Base-by-base conservation (phyloP, 2,797 vertebrate genomes). In the Galagoides demidoff region DNA sequence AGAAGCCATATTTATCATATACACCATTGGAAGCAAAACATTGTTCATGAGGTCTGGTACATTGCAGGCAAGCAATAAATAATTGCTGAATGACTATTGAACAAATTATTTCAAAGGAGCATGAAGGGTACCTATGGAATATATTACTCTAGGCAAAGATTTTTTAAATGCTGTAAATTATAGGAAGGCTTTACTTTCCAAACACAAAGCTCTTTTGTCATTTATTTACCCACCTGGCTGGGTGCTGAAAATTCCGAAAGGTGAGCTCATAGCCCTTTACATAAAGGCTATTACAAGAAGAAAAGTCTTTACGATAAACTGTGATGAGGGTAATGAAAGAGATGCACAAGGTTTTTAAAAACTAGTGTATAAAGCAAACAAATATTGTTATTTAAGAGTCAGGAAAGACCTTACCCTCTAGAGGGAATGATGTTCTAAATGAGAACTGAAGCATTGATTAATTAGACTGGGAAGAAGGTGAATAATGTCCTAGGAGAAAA, bases 41-140 rank as follows among this genome's bases (percentile, higher is more conserved):
- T 23, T 78, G 22, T 39, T 85, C 78, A 22, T 84, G 76, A 49
- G 71, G 17, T n/a, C 19, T 84, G 39, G 11, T 77, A 61, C 31
- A 68, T 1, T 71, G 20, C 4, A 31, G 23, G 22, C 0, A 20
- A 89, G 87, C 37, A 81, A 37, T 66, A 86, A 83, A 19, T 64
- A 89, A 90, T 34, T 78, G 39, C n/a, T 70, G 76, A 84, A 83
- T 92, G 76, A 84, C 43, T 81, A 57, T n/a, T 89, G 64, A 95
- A 43, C 22, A 82, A 85, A 52, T 90, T 89, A 73, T 88, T 73
- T 94, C 3, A 64, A 95, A 83, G 52, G 4, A 83, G 1, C 31
- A 84, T 61, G 25, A 86, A 71, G 11, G 3, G 7, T 34, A 59
- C 14, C 0, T 34, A 90, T 73, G 5, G 4, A 71, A 79, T 59